Evolutionary conservation across 2,113 vertebrate genomes (phyloP).

Genomic region (Syrmaticus mikado): DNA sequence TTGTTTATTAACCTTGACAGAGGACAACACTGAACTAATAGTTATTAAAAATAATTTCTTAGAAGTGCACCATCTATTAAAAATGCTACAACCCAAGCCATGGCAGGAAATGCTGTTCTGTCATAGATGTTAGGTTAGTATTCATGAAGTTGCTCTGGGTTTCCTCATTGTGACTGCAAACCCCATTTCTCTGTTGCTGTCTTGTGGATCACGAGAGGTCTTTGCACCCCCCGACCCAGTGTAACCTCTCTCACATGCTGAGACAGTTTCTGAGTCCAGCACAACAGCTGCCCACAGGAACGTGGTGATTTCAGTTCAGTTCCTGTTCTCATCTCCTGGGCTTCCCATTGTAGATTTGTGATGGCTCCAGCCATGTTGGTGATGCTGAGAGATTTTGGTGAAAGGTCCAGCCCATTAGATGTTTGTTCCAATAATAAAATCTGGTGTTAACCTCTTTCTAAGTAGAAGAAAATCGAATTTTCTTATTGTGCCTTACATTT

Average conservation of each 20-base stretch:
- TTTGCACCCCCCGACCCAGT: background rate
- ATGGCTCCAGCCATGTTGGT: background rate
- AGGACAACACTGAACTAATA: background rate
- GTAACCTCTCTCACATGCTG: background rate
- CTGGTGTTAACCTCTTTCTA: background rate
- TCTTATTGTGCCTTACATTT: background rate
- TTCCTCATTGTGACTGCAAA: background rate
- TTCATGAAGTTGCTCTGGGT: background rate
- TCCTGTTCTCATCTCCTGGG: background rate
- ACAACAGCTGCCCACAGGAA: background rate
- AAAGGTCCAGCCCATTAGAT: background rate
- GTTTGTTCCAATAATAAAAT: background rate
- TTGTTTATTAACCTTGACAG: background rate
- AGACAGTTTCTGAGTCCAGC: background rate
- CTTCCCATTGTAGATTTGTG: background rate
- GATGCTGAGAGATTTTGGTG: background rate
- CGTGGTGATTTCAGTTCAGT: background rate
- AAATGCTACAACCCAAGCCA: rapidly evolving
- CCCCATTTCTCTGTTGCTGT: rapidly evolving
- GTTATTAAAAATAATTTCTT: background rate
- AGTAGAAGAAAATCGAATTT: background rate
- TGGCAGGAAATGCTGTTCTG: background rate
- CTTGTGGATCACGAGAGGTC: background rate
- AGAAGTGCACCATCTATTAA: background rate
- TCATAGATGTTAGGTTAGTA: background rate